Conservation (phyloP, 2,113 vertebrate species). For the Lepisosteus osseus region DNA sequence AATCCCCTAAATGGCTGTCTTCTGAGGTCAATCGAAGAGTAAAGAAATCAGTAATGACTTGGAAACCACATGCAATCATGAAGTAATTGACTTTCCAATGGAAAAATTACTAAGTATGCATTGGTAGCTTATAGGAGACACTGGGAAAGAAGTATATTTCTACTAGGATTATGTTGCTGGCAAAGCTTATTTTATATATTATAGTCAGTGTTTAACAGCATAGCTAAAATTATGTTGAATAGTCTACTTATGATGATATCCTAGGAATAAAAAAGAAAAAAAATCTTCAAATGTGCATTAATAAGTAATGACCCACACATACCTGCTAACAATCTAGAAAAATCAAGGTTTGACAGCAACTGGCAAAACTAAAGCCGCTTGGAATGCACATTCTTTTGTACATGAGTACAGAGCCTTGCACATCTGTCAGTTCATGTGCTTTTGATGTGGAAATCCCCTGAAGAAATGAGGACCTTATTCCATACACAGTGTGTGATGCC, state of each 20-base stretch:
- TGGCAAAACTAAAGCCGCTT: slow-evolving; percentile 22
- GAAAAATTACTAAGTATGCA: slow-evolving; percentile 1
- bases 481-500: slow-evolving; percentile 24
- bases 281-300: background rate
- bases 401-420: slow-evolving; percentile 29
- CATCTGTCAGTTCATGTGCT: slow-evolving; percentile 35
- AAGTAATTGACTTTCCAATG: slow-evolving; percentile 8
- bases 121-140: background rate
- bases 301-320: background rate
- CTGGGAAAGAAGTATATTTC: background rate
- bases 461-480: slow-evolving; percentile 32
- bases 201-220: background rate
- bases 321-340: background rate
- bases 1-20: slow-evolving; percentile 7
- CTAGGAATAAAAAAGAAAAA: background rate
- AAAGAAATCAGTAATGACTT: slow-evolving; percentile 8
- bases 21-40: background rate
- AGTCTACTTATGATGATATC: background rate
- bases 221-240: background rate
- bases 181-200: too few relatives aligned
- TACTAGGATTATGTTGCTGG: too few relatives aligned
- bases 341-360: slow-evolving; percentile 35
- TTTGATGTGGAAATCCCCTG: slow-evolving; percentile 30
- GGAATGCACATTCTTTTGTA: slow-evolving; percentile 36
- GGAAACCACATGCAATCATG: slow-evolving; percentile 8